Conservation (phyloP, 2,888 invertebrate species). For the Tribolium freemani region DNA sequence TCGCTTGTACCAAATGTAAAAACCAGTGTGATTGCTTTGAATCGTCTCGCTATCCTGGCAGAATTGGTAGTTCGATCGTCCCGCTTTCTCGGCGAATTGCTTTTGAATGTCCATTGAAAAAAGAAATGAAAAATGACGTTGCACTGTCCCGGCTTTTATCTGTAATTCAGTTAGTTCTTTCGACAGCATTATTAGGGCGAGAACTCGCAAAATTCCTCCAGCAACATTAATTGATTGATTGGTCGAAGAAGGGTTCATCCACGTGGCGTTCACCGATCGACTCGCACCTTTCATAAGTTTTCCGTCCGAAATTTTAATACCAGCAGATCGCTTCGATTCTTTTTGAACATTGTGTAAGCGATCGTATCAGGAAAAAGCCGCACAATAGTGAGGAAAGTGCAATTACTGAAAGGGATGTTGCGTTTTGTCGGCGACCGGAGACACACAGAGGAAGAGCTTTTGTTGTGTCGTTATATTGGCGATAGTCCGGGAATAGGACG, state of each 20-base stretch:
- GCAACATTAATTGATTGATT: constrained; percentile 16
- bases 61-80: neutral
- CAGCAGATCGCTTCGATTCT: too few relatives aligned
- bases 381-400: constrained; percentile 48
- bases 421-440: constrained; percentile 50
- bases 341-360: constrained; percentile 28
- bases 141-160: neutral
- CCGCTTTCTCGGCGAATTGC: neutral
- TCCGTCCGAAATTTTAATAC: neutral
- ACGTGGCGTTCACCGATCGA: constrained; percentile 1
- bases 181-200: neutral
- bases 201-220: constrained; percentile 2
- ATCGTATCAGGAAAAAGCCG: constrained; percentile 48
- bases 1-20: neutral
- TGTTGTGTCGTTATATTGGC: constrained; percentile 40
- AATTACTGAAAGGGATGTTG: constrained; percentile 52
- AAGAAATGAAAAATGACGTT: constrained; percentile 9
- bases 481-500: constrained; percentile 28
- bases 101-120: neutral
- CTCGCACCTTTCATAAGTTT: constrained; percentile 1
- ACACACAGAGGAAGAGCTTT: constrained; percentile 32
- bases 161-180: constrained; percentile 13
- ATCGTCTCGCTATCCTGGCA: neutral
- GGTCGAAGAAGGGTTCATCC: constrained; percentile 11
- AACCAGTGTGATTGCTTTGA: neutral